Evolutionary conservation across 1,140 invertebrate species (phyloP).

Genomic region (Rhopalosiphum maidis): DNA sequence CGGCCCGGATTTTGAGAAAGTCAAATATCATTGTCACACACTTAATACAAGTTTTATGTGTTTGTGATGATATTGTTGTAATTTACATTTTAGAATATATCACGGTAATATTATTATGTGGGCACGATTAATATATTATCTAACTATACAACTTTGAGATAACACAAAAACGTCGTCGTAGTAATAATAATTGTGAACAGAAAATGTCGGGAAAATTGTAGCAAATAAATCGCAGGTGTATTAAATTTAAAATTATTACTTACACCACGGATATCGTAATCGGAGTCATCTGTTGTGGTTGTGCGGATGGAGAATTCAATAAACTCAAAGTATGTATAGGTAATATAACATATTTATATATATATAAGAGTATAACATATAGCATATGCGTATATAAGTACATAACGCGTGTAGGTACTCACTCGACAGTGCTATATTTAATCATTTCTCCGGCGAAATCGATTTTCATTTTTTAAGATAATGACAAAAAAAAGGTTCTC

Average conservation of each 20-base stretch:
- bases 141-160: no score
- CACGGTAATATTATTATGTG: no score
- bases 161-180: not conserved
- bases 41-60: not conserved
- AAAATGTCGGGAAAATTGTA: not conserved
- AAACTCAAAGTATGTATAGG: not conserved
- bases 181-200: not conserved
- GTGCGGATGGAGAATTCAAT: not conserved
- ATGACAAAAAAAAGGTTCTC: not conserved
- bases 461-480: conserved; percentile 14
- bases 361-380: not conserved
- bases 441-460: not conserved
- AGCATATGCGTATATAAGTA: no score
- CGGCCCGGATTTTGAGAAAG: not conserved
- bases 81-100: no score
- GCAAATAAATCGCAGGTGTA: not conserved
- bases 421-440: not conserved
- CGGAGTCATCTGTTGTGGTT: not conserved
- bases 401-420: not conserved
- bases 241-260: not conserved
- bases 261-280: not conserved
- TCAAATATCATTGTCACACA: not conserved
- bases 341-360: not conserved
- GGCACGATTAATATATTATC: no score
- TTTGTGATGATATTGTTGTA: not conserved